Evolutionary conservation across 2,888 invertebrate species (phyloP), one percentile per base, ranked within the genome.

Genomic region (Xylota segnis): DNA sequence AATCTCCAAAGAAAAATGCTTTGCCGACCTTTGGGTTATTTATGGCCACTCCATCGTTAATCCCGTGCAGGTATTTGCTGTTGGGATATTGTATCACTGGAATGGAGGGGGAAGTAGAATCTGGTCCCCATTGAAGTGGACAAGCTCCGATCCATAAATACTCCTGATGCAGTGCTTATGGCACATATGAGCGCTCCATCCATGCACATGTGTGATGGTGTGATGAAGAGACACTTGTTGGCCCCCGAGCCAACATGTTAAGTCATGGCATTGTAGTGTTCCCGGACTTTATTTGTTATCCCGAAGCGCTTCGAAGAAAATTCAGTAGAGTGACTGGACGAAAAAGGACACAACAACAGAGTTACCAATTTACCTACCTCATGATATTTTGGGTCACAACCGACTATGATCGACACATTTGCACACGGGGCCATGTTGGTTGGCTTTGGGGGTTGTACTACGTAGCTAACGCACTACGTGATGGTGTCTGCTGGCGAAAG

Each of bases 11-110:
- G 65, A 66, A 77, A 83, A 83, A 83, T 75, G 75, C 66, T 81
- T 81, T 81, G 59, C 68, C 76, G 77, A 77, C 86, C 82, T 82
- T 82, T 76, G 61, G 82, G 81, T 82, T 86, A 86, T 86, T 86
- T 86, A 86, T 86, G 81, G 86, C 76, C 82, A 82, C 76, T 76
- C 86, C 68, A 82, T 68, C 76, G 86, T 81, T 82, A 86, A 77
- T 86, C 81, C 76, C 82, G 72, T 86, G 86, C 81, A 82, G 86
- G 77, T 86, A 86, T 86, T 86, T 86, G 82, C 86, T 86, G 68
- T 68, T 66, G 82, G 72, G 82, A 81, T 70, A 47, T 76, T 23
- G 23, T 23, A 50, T 37, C 43, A 54, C n/a, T 45, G 9, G 10
- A 1, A 10, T 9, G 10, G 37, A 34, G 6, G 34, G 7, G 29